Percentiles rank a stretch among this genome's conserved stretches.
Conservation (phyloP, 2,113 vertebrate genomes). For the Microcebus murinus region DNA sequence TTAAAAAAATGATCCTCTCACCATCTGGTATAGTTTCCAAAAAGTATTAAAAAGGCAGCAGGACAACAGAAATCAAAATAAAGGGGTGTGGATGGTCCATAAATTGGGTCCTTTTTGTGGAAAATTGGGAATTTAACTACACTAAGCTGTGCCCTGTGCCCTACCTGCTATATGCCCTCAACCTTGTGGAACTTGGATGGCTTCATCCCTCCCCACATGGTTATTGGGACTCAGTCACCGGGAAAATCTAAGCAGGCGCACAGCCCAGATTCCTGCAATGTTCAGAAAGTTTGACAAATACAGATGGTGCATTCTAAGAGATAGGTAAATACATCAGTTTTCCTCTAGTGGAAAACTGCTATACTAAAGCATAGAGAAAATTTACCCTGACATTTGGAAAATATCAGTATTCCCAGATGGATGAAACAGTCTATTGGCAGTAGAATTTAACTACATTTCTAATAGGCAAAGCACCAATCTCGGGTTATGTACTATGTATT, state of each 20-base stretch:
- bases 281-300: background rate
- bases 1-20: background rate
- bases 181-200: background rate
- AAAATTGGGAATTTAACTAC: background rate
- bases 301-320: background rate
- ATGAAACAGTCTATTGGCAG: background rate
- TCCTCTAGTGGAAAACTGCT: background rate
- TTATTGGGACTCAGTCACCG: background rate
- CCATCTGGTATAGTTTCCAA: background rate
- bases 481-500: background rate
- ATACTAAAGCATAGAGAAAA: background rate
- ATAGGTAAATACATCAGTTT: background rate
- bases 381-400: constrained; percentile 35
- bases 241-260: background rate
- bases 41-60: background rate
- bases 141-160: background rate
- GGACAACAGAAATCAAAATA: background rate
- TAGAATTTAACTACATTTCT: background rate
- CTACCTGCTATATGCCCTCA: background rate
- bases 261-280: background rate
- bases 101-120: background rate
- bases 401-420: background rate
- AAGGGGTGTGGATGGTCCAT: background rate
- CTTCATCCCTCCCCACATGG: background rate
- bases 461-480: background rate